Conservation (phyloP, 2,888 invertebrate genomes). For the Ectemnius continuus region DNA sequence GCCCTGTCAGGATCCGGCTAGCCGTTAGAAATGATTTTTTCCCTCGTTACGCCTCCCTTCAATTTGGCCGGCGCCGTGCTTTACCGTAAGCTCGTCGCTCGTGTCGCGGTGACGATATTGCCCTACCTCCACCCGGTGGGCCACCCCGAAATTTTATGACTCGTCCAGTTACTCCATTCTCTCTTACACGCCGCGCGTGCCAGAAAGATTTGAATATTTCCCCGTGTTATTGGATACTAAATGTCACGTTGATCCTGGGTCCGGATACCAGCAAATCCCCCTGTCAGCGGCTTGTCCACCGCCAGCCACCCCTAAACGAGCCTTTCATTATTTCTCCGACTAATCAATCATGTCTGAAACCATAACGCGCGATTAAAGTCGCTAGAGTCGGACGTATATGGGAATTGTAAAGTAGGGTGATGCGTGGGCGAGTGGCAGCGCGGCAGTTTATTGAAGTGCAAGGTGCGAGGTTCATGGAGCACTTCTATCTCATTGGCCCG, state of each 20-base stretch:
- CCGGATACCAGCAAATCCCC: constrained; percentile 10
- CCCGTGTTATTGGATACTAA: constrained; percentile 16
- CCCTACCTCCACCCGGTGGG: constrained; percentile 2
- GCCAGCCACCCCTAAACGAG: too few relatives aligned
- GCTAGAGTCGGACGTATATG: too few relatives aligned
- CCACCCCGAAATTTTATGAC: constrained; percentile 4
- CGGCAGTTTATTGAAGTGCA: too few relatives aligned
- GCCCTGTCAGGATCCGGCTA: not conserved
- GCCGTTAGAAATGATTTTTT: constrained; percentile 26
- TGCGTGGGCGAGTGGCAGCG: too few relatives aligned
- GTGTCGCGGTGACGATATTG: constrained; percentile 31
- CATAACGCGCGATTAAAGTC: too few relatives aligned
- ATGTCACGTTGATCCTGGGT: not conserved
- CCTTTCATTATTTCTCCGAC: too few relatives aligned
- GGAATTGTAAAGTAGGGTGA: too few relatives aligned
- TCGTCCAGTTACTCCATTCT: not conserved
- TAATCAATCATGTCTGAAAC: too few relatives aligned
- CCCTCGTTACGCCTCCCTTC: constrained; percentile 25
- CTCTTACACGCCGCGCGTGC: not conserved
- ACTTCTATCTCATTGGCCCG: not conserved
- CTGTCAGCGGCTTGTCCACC: not conserved
- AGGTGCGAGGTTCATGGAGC: too few relatives aligned
- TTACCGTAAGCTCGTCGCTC: constrained; percentile 31
- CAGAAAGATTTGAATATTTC: constrained; percentile 22
- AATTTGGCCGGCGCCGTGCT: constrained; percentile 3